Evolutionary conservation across 2,113 vertebrate genomes (phyloP).

Genomic region (Empidonax alnorum): DNA sequence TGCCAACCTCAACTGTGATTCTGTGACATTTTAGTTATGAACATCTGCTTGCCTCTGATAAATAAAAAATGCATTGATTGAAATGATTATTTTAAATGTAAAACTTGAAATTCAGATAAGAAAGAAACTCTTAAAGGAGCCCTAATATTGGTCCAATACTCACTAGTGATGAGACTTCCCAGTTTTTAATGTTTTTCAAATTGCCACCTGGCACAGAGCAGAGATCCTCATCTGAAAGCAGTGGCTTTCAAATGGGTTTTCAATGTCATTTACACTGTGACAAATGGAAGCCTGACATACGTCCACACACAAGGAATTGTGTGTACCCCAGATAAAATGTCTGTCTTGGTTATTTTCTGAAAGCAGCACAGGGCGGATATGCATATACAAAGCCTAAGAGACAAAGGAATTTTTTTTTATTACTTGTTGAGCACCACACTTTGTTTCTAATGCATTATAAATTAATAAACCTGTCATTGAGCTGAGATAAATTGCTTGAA

Average conservation of each 20-base stretch:
- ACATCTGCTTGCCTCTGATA: background rate
- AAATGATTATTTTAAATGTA: background rate
- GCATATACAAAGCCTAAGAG: background rate
- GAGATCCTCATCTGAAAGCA: background rate
- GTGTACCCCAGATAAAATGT: background rate
- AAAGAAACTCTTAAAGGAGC: background rate
- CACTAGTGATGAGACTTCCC: background rate
- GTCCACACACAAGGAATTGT: conserved; percentile 12
- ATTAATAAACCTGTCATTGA: conserved; percentile 32
- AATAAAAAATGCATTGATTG: background rate
- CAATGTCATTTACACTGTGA: background rate
- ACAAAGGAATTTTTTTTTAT: background rate
- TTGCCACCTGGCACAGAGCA: background rate
- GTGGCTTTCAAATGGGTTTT: background rate
- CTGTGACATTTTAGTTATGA: background rate
- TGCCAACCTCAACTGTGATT: background rate
- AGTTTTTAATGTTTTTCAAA: background rate
- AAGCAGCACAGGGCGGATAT: background rate
- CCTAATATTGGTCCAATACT: background rate
- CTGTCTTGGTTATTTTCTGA: conserved; percentile 17
- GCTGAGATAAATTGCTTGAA: conserved; percentile 19
- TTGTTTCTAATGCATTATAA: conserved; percentile 10
- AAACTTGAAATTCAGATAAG: background rate
- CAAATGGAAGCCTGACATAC: conserved; percentile 6
- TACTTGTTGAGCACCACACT: background rate